phyloP scores from a whole-genome alignment of 2,797 vertebrate species.

The Catharus ustulatus region DNA sequence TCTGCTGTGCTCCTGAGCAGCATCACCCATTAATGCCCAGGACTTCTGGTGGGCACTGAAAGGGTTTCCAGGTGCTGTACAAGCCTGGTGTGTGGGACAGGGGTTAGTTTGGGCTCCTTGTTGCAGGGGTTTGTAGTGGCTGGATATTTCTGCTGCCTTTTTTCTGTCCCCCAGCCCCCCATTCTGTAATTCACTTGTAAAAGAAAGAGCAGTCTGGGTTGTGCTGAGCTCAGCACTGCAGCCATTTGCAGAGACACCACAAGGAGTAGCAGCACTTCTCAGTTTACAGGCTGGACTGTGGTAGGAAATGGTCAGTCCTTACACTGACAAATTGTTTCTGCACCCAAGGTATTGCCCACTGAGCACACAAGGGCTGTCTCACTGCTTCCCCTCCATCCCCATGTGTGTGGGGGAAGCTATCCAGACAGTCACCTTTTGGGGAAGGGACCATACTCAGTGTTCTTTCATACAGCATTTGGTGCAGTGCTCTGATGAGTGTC shows the following conservation, averaged over 20 bases:
- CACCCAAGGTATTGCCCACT: background rate
- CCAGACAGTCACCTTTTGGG: background rate
- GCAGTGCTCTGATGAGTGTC: background rate
- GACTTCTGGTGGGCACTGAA: background rate
- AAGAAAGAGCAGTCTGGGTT: background rate
- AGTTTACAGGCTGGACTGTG: background rate
- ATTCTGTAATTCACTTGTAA: background rate
- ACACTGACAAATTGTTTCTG: background rate
- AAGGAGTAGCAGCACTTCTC: background rate
- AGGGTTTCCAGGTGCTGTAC: background rate
- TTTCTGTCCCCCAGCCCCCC: background rate
- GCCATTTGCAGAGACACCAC: background rate
- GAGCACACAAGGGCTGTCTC: background rate
- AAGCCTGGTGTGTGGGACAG: background rate
- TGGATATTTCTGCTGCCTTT: background rate
- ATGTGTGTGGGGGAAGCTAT: rapidly evolving
- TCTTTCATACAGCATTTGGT: background rate
- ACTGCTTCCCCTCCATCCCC: background rate
- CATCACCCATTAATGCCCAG: background rate
- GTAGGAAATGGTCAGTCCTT: background rate
- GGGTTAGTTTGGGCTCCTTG: background rate
- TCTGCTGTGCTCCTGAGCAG: background rate
- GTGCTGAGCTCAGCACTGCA: slow-evolving; percentile 38
- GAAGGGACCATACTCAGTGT: background rate
- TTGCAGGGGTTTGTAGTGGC: background rate